A percentile compares a stretch with the other conserved stretches of the same genome.
phyloP scores from a whole-genome alignment of 2,797 vertebrate genomes.

The Triplophysa yarkandensis region DNA sequence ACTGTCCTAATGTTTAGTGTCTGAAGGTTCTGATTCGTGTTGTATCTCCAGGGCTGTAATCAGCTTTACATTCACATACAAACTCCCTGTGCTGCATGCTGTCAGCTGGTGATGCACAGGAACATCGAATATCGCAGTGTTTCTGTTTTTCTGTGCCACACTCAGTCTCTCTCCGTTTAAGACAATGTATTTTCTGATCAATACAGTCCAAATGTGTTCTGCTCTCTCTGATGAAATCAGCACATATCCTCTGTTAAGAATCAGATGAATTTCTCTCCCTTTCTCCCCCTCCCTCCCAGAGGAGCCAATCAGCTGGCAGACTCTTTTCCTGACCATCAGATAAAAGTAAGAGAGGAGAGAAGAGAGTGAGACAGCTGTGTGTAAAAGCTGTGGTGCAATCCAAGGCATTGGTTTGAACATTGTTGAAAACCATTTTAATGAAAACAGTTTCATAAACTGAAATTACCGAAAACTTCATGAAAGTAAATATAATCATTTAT shows the following conservation, averaged over 20 bases:
- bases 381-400: slow-evolving; percentile 19
- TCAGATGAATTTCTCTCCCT: slow-evolving; percentile 59
- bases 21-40: not conserved
- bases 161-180: slow-evolving; percentile 20
- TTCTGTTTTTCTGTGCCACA: not conserved
- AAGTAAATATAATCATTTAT: no score
- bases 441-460: not conserved
- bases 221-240: slow-evolving; percentile 69
- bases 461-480: no score
- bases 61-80: slow-evolving; percentile 13
- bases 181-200: slow-evolving; percentile 55
- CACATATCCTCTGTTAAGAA: slow-evolving; percentile 54
- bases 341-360: slow-evolving; percentile 1
- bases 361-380: not conserved
- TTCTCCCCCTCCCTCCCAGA: slow-evolving; percentile 15
- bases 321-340: slow-evolving; percentile 38
- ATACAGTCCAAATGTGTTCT: slow-evolving; percentile 63
- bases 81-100: not conserved
- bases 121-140: not conserved
- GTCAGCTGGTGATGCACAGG: slow-evolving; percentile 8
- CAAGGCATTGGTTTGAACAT: slow-evolving; percentile 47
- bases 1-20: not conserved
- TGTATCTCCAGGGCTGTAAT: not conserved
- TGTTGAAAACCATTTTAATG: not conserved
- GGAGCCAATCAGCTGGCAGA: slow-evolving; percentile 48